Percentiles rank a stretch among this genome's conserved stretches.
Evolutionary conservation across 2,113 vertebrate species (phyloP).

Genomic region (Nibea albiflora): DNA sequence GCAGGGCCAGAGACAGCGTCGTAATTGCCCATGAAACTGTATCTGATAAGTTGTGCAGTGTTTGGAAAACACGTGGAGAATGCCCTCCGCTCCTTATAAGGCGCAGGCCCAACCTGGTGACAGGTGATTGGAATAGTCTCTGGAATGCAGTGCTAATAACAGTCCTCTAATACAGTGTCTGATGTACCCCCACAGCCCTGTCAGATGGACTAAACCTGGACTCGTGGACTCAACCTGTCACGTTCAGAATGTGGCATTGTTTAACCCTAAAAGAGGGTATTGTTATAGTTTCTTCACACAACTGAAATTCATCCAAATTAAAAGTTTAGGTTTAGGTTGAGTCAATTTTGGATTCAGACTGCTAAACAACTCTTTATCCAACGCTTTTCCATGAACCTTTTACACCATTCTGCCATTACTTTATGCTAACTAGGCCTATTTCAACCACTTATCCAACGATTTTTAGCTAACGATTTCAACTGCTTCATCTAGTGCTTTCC

Average conservation of each 20-base stretch:
- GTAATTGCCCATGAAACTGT: conserved; percentile 77
- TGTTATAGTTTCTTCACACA: background rate
- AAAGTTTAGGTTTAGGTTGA: background rate
- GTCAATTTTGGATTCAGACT: background rate
- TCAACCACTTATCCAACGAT: background rate
- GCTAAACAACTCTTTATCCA: no score
- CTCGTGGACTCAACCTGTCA: background rate
- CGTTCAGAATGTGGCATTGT: background rate
- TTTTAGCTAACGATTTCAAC: background rate
- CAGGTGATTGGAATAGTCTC: conserved; percentile 78
- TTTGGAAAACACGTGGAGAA: conserved; percentile 81
- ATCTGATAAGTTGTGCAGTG: conserved; percentile 79
- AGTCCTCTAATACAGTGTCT: conserved; percentile 21
- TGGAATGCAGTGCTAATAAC: conserved; percentile 77
- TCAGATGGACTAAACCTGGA: background rate
- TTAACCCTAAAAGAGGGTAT: background rate
- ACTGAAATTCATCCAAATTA: background rate
- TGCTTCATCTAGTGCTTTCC: background rate
- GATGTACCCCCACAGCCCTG: background rate
- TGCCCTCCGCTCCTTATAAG: conserved; percentile 80
- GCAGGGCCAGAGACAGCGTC: conserved; percentile 46
- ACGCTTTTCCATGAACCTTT: no score
- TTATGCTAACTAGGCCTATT: no score
- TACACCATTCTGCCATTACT: no score
- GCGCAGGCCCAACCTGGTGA: conserved; percentile 77